Conservation (phyloP, 2,797 vertebrate genomes). For the Hippocampus kuda region DNA sequence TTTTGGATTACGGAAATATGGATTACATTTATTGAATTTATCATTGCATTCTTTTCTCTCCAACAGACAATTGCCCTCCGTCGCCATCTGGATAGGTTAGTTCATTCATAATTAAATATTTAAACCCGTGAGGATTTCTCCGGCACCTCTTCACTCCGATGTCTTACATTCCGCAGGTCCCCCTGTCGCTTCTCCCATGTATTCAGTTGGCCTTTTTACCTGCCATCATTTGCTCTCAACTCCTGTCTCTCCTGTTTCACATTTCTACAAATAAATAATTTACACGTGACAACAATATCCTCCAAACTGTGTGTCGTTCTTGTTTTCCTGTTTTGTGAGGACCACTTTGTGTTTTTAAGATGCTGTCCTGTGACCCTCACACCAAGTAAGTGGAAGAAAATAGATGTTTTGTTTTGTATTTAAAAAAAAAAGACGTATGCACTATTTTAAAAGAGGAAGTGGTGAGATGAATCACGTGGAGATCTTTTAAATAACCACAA, state of each 20-base stretch:
- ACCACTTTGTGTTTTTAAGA: too few relatives aligned
- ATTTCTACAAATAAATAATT: neutral
- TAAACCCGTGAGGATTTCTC: neutral
- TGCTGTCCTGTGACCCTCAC: too few relatives aligned
- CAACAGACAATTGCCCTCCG: slow-evolving; percentile 56
- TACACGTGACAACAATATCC: neutral
- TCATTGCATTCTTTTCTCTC: slow-evolving; percentile 15
- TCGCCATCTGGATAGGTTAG: slow-evolving; percentile 40
- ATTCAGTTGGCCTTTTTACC: neutral
- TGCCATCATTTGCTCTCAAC: neutral
- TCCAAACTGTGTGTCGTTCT: neutral
- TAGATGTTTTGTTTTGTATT: too few relatives aligned
- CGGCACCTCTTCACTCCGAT: neutral
- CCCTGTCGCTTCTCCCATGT: neutral
- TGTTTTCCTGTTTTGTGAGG: neutral
- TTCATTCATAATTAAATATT: neutral
- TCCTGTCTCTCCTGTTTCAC: neutral
- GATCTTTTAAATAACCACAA: neutral
- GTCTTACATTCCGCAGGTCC: neutral
- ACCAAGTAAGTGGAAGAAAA: too few relatives aligned
- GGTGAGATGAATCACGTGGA: too few relatives aligned
- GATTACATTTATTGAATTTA: neutral
- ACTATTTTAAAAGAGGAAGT: too few relatives aligned
- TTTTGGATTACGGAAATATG: neutral
- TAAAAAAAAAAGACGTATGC: too few relatives aligned